phyloP scores from a whole-genome alignment of 2,888 invertebrate species.

The Melanophora roralis region DNA sequence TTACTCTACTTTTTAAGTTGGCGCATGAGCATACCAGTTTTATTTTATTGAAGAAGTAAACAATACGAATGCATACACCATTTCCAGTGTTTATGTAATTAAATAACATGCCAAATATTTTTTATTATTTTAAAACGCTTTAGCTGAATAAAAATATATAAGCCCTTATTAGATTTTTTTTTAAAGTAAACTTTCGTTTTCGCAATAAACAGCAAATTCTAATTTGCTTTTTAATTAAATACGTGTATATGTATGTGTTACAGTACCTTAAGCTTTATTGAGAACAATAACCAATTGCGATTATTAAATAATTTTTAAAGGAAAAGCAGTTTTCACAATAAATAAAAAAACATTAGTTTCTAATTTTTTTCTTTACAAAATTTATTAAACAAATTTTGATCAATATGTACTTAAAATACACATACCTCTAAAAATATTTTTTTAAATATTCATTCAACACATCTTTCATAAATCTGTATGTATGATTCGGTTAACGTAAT shows the following conservation, averaged over 20 bases:
- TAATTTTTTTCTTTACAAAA: background rate
- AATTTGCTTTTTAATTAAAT: too few species aligned
- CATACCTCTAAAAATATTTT: background rate
- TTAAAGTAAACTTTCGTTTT: too few species aligned
- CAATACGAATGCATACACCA: slow-evolving; percentile 22
- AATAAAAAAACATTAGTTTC: too few species aligned
- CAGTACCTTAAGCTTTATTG: background rate
- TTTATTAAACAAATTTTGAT: background rate
- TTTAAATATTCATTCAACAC: slow-evolving; percentile 63
- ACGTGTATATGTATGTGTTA: background rate
- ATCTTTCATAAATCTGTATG: slow-evolving; percentile 89
- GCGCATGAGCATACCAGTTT: slow-evolving; percentile 48
- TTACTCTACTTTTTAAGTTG: slow-evolving; percentile 27
- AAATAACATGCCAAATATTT: too few species aligned
- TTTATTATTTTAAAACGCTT: too few species aligned
- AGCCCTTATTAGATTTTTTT: too few species aligned
- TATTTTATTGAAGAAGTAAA: slow-evolving; percentile 34
- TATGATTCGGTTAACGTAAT: slow-evolving; percentile 99
- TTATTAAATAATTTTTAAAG: too few species aligned
- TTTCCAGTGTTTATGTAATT: slow-evolving; percentile 13
- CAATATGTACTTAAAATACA: background rate
- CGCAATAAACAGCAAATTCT: too few species aligned
- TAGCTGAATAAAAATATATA: too few species aligned
- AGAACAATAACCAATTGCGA: background rate
- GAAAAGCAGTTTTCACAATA: too few species aligned